Evolutionary conservation across 2,113 vertebrate genomes (phyloP).

Genomic region (Proterorhinus semilunaris): DNA sequence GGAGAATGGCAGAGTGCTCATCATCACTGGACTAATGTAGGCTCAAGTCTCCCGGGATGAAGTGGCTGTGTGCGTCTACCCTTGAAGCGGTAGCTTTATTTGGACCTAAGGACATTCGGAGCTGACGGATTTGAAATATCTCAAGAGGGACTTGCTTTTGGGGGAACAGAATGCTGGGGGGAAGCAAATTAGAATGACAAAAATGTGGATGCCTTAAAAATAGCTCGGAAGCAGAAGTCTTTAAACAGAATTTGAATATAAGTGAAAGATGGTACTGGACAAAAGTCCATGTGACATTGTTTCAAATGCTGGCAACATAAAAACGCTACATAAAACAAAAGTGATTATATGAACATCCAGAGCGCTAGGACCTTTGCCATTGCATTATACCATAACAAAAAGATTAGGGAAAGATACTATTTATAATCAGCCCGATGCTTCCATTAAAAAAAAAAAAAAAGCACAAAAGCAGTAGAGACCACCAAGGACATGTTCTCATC

Average conservation of each 20-base stretch:
- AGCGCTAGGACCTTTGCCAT: too few relatives aligned
- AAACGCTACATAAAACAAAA: too few relatives aligned
- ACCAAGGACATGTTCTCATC: too few relatives aligned
- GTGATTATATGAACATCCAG: too few relatives aligned
- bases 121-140: conserved; percentile 81
- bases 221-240: conserved; percentile 27
- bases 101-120: conserved; percentile 79
- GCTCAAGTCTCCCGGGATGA: conserved; percentile 48
- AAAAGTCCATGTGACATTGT: not conserved
- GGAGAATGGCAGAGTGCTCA: conserved; percentile 30
- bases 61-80: conserved; percentile 65
- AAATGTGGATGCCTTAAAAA: conserved; percentile 56
- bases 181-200: conserved; percentile 70
- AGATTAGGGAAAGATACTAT: too few relatives aligned
- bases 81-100: conserved; percentile 77
- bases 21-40: conserved; percentile 51
- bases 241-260: conserved; percentile 20
- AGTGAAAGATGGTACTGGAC: not conserved
- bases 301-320: too few relatives aligned
- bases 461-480: too few relatives aligned
- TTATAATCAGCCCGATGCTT: too few relatives aligned
- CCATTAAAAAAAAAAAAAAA: too few relatives aligned
- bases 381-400: not conserved
- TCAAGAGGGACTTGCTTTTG: conserved; percentile 79
- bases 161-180: conserved; percentile 72